A percentile compares a stretch with the other conserved stretches of the same genome.
These are phyloP conservation scores for Drosophila testacea DNA, from an alignment of 2,888 invertebrate genomes.

Conservation along the genomic window DNA sequence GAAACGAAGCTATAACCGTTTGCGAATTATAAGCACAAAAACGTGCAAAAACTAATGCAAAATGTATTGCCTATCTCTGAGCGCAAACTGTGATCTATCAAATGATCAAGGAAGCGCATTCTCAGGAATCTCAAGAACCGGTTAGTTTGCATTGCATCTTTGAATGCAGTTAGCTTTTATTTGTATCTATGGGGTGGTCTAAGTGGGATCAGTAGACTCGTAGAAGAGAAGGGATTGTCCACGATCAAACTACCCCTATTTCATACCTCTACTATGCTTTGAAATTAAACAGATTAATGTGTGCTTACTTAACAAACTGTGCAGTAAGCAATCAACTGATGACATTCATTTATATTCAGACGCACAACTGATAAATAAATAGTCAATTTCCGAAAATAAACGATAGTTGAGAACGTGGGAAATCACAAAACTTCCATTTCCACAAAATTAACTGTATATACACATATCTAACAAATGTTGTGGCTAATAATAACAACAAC, in stretches of 20 bases:
- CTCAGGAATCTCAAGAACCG: conserved; percentile 9
- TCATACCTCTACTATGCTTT: conserved; percentile 1
- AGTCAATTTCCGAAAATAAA: conserved; percentile 54
- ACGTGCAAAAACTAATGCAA: neutral
- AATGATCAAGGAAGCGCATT: conserved; percentile 25
- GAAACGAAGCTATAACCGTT: conserved; percentile 35
- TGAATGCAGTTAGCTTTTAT: conserved; percentile 13
- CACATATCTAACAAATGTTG: conserved; percentile 31
- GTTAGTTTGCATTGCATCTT: conserved; percentile 25
- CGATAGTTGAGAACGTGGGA: conserved; percentile 4
- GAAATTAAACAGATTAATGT: conserved; percentile 9
- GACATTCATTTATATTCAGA: conserved; percentile 42
- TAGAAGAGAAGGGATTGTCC: neutral
- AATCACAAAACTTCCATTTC: conserved; percentile 50
- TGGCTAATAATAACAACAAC: conserved; percentile 5
- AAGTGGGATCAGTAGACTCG: neutral
- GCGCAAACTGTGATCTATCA: conserved; percentile 16
- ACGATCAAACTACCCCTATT: conserved; percentile 12
- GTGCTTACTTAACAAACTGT: conserved; percentile 2
- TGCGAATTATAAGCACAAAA: conserved; percentile 68
- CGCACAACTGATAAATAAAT: conserved; percentile 47
- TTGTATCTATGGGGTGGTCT: neutral
- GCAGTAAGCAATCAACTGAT: conserved; percentile 38
- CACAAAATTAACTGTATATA: conserved; percentile 12
- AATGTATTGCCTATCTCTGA: conserved; percentile 7